These are phyloP conservation scores for Pristionchus exspectatus DNA, from an alignment of 2,888 invertebrate genomes.

Conservation along the genomic window DNA sequence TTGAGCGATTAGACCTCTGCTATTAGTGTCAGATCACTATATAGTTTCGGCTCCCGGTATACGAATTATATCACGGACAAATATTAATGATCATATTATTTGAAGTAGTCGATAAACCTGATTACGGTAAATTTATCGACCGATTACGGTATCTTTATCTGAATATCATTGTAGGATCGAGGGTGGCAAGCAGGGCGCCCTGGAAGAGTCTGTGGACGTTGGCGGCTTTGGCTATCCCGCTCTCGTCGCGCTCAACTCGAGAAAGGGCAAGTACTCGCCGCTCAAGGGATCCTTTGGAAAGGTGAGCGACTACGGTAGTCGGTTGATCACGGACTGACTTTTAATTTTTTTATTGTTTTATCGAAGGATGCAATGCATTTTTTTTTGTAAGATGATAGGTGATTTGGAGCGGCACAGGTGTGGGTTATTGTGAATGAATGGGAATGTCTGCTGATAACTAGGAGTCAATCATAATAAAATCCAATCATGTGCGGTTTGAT, in stretches of 20 bases:
- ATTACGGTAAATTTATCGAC: neutral
- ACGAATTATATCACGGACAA: too few species aligned
- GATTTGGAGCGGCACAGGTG: neutral
- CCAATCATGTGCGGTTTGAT: too few species aligned
- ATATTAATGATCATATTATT: too few species aligned
- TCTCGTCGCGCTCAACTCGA: conserved; percentile 94
- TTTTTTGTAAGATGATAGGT: too few species aligned
- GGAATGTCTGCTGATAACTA: too few species aligned
- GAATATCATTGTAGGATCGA: conserved; percentile 86
- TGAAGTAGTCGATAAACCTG: too few species aligned
- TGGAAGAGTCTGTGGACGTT: conserved; percentile 93
- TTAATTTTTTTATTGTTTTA: neutral
- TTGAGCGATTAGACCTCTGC: too few species aligned
- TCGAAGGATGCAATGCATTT: too few species aligned
- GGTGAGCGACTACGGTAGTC: neutral
- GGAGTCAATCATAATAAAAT: too few species aligned
- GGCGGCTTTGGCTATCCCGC: conserved; percentile 99
- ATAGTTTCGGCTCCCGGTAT: too few species aligned
- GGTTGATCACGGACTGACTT: neutral
- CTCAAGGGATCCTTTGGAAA: conserved; percentile 89
- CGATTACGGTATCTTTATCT: neutral
- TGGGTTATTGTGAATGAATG: neutral
- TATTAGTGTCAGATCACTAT: too few species aligned
- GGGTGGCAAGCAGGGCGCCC: conserved; percentile 88
- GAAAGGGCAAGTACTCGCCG: conserved; percentile 96